Base-by-base conservation (phyloP, 2,888 invertebrate species). In the Herminia tarsipennalis region DNA sequence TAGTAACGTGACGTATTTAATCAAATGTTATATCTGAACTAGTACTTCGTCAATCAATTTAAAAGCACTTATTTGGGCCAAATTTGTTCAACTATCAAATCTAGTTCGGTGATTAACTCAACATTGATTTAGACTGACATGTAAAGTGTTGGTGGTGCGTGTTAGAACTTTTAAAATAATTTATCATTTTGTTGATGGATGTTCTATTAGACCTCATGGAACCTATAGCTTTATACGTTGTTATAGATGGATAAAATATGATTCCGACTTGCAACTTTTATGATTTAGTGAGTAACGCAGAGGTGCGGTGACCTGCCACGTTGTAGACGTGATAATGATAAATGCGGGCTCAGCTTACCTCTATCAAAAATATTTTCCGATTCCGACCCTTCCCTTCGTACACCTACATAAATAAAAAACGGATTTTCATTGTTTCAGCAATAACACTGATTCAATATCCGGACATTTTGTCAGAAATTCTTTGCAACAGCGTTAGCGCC, bases 271-370 rank as follows among this genome's bases (percentile, higher is more conserved):
- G 70, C 69, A 69, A 73, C 57, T 76, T 77, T 72, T 63, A 58
- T 78, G 73, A 77, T 81, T 77, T 75, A 77, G 70, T 66, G 67
- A 66, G 66, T 65, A 61, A 56, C 62, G 66, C 58, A 47, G 73
- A 83, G 86, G 86, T 76, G 84, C 76, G 85, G 77, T 79, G 69
- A 60, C 67, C 78, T 77, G 78, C 77, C 81, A 74, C 72, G 69
- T 68, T 72, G 81, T 70, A 81, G 77, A 73, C 81, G 74, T 85
- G 81, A 88, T 88, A 84, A 87, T 88, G 88, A 89, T 86, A 85
- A 88, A 88, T 87, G 86, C 79, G 61, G 63, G 70, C 66, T 61
- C 66, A 62, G 70, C 72, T 66, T 69, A 74, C 81, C 76, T 78
- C 78, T 75, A 81, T 83, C 81, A 81, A 82, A 79, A 78, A 83